phyloP scores from a whole-genome alignment of 2,888 invertebrate species.

The Cantharis lateralis region DNA sequence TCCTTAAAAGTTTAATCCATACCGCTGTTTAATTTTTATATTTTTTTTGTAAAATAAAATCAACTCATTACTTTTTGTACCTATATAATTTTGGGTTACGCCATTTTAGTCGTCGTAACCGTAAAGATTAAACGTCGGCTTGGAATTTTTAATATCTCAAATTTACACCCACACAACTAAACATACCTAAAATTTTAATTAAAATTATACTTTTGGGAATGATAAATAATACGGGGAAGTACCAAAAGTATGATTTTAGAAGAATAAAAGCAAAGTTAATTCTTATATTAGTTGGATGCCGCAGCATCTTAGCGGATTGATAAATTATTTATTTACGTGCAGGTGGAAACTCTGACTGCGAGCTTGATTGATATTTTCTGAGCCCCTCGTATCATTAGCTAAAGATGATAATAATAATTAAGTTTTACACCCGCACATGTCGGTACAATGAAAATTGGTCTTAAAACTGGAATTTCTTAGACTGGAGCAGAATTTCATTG shows the following conservation, averaged over 20 bases:
- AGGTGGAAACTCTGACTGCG: background rate
- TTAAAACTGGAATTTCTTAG: background rate
- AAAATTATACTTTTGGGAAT: background rate
- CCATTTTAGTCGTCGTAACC: background rate
- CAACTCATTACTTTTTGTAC: background rate
- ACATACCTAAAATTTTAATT: background rate
- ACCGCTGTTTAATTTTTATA: background rate
- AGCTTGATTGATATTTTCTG: constrained; percentile 22
- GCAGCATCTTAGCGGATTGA: background rate
- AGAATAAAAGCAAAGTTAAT: constrained; percentile 19
- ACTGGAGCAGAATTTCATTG: constrained; percentile 8
- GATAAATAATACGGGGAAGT: background rate
- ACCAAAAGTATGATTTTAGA: constrained; percentile 13
- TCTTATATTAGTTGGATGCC: constrained; percentile 10
- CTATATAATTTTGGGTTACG: background rate
- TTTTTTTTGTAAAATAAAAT: background rate
- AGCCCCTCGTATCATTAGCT: constrained; percentile 15
- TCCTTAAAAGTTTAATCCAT: background rate
- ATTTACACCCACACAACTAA: background rate
- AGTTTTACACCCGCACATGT: constrained; percentile 25
- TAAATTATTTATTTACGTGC: constrained; percentile 20
- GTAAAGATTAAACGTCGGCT: background rate
- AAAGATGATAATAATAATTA: constrained; percentile 24
- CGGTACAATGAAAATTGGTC: background rate
- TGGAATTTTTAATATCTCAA: background rate